Percentiles rank a stretch among this genome's conserved stretches.
Evolutionary conservation across 2,888 invertebrate species (phyloP).

Genomic region (Drosophila silvestris): DNA sequence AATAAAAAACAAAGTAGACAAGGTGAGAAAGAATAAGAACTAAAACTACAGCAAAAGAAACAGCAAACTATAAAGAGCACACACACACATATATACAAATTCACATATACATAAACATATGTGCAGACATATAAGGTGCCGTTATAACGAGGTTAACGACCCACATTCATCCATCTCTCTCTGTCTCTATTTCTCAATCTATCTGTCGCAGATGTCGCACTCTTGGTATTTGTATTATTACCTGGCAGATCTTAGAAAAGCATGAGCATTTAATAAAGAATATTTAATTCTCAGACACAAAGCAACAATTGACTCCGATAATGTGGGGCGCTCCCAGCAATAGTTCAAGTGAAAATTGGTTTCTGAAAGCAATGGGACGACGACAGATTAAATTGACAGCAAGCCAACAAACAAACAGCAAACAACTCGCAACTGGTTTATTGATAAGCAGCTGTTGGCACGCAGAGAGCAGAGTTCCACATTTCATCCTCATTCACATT

Average conservation of each 20-base stretch:
- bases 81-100: neutral
- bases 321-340: constrained; percentile 36
- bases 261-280: constrained; percentile 70
- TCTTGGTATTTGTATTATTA: constrained; percentile 23
- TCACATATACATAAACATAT: neutral
- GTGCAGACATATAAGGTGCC: constrained; percentile 68
- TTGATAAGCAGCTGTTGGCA: constrained; percentile 41
- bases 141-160: constrained; percentile 83
- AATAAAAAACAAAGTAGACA: constrained; percentile 40
- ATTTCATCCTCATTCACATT: constrained; percentile 45
- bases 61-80: constrained; percentile 71
- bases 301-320: constrained; percentile 45
- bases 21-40: constrained; percentile 58
- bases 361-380: constrained; percentile 58
- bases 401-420: constrained; percentile 65
- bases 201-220: constrained; percentile 22
- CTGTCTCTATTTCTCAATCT: constrained; percentile 12
- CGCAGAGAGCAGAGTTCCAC: constrained; percentile 49
- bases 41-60: constrained; percentile 57
- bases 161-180: constrained; percentile 62
- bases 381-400: constrained; percentile 70
- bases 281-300: constrained; percentile 61
- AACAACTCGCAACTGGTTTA: constrained; percentile 45
- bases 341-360: constrained; percentile 63
- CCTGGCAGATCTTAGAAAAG: constrained; percentile 38